Evolutionary conservation across 2,797 vertebrate species (phyloP), one percentile per base, ranked within the genome.

Genomic region (Acipenser ruthenus): DNA sequence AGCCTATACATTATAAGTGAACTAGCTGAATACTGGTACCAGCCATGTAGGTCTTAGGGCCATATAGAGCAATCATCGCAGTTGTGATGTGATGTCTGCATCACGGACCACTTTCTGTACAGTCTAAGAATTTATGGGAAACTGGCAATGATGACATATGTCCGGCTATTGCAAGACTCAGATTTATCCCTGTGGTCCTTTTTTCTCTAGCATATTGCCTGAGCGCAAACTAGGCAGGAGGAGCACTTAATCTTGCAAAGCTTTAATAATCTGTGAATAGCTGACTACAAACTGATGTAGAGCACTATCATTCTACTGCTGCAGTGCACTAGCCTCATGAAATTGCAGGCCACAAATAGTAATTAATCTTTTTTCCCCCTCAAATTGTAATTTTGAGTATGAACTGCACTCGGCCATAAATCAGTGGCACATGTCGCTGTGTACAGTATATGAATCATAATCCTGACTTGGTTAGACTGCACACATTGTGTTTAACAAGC

Each of bases 231-330:
- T 91, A 88, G 92, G 91, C 92, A 85, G 90, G 83, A 78, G 88
- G 87, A 85, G 83, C 89, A 90, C 93, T 94, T 90, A 91, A 87
- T 94, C 93, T 93, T 92, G 90, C 91, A 91, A 83, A 91, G 92
- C 91, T 93, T 93, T 94, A 94, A 96, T 96, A 95, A 94, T 94
- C 93, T 92, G 93, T 91, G 93, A 94, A 93, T 90, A 89, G 91
- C 91, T 90, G 91, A 91, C 92, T 90, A 87, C 92, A 90, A 89
- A 91, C 94, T 93, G 92, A 94, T 93, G 91, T 86, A 92, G 85
- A 87, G 90, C 86, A 84, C 93, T 90, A 89, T 93, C 93, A 91
- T 89, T 90, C 91, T 88, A 88, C 86, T 88, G 87, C 91, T 84
- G 89, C 91, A 90, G 91, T 89, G 90, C 89, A 87, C 87, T 91